A percentile compares a stretch with the other conserved stretches of the same genome.
phyloP scores from a whole-genome alignment of 2,797 vertebrate genomes.

The Takifugu rubripes region DNA sequence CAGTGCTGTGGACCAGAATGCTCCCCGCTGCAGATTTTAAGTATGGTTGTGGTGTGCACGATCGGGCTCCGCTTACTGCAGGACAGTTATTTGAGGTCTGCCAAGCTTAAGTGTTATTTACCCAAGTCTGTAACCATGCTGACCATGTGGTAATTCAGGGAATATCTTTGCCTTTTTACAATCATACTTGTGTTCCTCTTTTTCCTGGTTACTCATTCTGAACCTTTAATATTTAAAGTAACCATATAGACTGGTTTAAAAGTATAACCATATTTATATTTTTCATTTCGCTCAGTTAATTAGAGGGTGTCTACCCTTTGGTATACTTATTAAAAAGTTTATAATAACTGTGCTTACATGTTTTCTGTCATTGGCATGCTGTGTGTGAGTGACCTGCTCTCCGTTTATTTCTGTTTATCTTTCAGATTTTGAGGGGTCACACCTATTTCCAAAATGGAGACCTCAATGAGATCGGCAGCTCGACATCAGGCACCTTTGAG shows the following conservation, averaged over 20 bases:
- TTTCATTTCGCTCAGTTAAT: too few relatives aligned
- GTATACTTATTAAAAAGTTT: too few relatives aligned
- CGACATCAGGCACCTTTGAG: constrained; percentile 9
- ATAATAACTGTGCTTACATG: too few relatives aligned
- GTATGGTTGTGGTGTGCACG: constrained; percentile 16
- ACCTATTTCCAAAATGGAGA: constrained; percentile 29
- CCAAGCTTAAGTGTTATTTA: constrained; percentile 44
- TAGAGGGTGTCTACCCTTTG: too few relatives aligned
- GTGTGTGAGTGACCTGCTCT: neutral
- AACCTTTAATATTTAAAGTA: too few relatives aligned
- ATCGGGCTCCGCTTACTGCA: constrained; percentile 23
- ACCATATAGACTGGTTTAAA: too few relatives aligned
- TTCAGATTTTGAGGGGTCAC: constrained; percentile 28
- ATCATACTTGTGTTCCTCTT: constrained; percentile 30
- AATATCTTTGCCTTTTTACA: constrained; percentile 15
- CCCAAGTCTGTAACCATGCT: constrained; percentile 15
- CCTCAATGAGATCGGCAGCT: constrained; percentile 23
- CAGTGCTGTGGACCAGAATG: constrained; percentile 17
- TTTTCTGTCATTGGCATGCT: neutral
- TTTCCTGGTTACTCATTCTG: neutral
- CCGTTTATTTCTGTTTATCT: constrained; percentile 6
- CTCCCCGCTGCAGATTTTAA: constrained; percentile 27
- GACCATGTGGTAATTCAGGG: constrained; percentile 22
- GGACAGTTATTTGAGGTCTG: constrained; percentile 30
- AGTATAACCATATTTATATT: too few relatives aligned